phyloP scores from a whole-genome alignment of 2,888 invertebrate genomes.

The Ophion ellenae region DNA sequence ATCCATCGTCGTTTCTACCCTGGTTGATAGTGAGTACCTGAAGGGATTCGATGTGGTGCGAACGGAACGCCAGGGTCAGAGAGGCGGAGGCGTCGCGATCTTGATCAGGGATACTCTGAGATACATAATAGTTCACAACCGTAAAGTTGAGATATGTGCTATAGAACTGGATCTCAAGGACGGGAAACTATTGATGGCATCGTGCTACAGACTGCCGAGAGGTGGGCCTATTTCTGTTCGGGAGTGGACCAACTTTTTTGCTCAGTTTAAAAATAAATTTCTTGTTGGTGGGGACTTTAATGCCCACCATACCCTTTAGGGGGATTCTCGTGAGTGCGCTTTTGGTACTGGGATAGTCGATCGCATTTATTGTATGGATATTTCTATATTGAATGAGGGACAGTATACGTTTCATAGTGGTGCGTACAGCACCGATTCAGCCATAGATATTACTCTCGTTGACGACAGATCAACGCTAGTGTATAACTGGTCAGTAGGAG shows the following conservation, averaged over 20 bases:
- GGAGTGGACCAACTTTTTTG: constrained; percentile 48
- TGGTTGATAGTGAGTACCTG: neutral
- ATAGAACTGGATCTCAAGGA: constrained; percentile 43
- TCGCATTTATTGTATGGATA: constrained; percentile 11
- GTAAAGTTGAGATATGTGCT: constrained; percentile 48
- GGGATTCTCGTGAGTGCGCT: constrained; percentile 3
- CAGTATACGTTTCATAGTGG: neutral
- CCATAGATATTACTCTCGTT: constrained; percentile 44
- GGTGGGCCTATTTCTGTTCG: neutral
- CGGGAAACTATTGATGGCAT: constrained; percentile 27
- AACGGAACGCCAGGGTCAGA: constrained; percentile 9
- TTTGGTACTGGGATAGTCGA: constrained; percentile 17
- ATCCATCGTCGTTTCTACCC: no score
- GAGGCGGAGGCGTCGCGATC: constrained; percentile 47
- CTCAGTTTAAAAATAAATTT: constrained; percentile 49
- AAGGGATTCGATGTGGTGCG: constrained; percentile 52
- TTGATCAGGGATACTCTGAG: constrained; percentile 36
- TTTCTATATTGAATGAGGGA: constrained; percentile 37
- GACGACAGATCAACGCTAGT: constrained; percentile 20
- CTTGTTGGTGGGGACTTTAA: constrained; percentile 55
- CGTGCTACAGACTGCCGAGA: constrained; percentile 46
- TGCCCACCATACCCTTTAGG: constrained; percentile 47
- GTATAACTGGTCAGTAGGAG: constrained; percentile 29
- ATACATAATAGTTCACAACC: constrained; percentile 18
- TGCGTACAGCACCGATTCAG: constrained; percentile 17